Evolutionary conservation across 64 coral and sea anemone species (phyloP), one percentile per base, ranked within the genome.

Genomic region (Stichodactyla mertensii): DNA sequence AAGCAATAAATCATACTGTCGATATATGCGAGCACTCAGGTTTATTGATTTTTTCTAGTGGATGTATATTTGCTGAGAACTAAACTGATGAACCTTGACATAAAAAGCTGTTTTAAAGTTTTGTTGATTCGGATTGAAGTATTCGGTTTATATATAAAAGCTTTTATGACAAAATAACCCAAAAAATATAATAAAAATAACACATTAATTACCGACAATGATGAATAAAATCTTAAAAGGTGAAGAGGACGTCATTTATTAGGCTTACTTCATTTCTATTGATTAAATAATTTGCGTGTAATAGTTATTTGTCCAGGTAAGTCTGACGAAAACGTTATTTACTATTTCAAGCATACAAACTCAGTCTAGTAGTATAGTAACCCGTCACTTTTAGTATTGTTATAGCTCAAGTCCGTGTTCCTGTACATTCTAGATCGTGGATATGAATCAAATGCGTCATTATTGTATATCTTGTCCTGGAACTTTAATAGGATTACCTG

Each of bases 371-470:
- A 45, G 36, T 45, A 45, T 45, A 45, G 36, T 45, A 45, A 45
- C 36, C 36, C 36, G 36, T 45, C 36, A 45, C 36, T 13, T 3
- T 9, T 22, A 22, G n/a, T 74, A 23, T 13, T 31, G 69, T 74
- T 31, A 4, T 74, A 74, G 6, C 19, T 2, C 19, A 16, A 16
- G 6, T 59, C 15, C 6, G 69, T 31, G 6, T 74, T 74, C 24
- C 69, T 74, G n/a, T 74, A 28, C 24, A 27, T 31, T 27, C 69
- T 74, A 74, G 69, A 31, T n/a, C 69, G 7, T 31, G 69, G 7
- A 74, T 74, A 28, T 13, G 27, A 26, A 74, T 74, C 69, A 74
- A 74, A 23, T 31, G 69, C 69, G 69, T 74, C 69, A 74, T 74
- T 27, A 23, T 74, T 74, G 4, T 74, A 74, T 74, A 74, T 74